A percentile compares a stretch with the other conserved stretches of the same genome.
Conservation (phyloP, 1,140 invertebrate species). For the Panonychus citri region DNA sequence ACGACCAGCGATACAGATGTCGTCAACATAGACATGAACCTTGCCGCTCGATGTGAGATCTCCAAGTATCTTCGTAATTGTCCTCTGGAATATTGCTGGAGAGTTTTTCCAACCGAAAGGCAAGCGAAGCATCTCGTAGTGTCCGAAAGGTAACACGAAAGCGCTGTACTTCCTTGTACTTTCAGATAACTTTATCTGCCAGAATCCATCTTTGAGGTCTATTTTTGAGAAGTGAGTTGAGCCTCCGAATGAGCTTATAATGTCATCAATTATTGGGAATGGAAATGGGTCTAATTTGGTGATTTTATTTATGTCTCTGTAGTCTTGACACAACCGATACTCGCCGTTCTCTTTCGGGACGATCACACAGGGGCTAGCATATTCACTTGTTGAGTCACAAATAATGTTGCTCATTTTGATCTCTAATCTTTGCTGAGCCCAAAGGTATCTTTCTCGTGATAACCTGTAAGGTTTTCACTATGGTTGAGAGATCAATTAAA, state of each 20-base stretch:
- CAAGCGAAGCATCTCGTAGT: neutral
- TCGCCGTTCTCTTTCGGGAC: neutral
- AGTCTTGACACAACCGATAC: neutral
- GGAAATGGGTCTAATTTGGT: constrained; percentile 1
- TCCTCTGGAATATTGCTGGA: neutral
- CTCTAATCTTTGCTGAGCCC: neutral
- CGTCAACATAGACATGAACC: neutral
- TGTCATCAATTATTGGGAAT: constrained; percentile 2
- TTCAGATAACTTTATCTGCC: neutral
- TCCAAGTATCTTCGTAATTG: neutral
- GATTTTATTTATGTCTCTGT: neutral
- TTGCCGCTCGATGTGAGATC: neutral
- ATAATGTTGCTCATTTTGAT: neutral
- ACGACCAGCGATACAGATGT: neutral
- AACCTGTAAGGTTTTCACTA: neutral
- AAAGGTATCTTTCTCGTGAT: neutral
- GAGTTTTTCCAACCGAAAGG: neutral
- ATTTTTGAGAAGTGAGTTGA: neutral
- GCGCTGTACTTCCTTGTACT: neutral
- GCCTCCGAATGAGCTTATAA: neutral
- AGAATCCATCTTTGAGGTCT: neutral
- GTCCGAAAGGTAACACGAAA: neutral
- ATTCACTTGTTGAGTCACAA: neutral
- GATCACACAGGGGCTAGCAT: neutral
- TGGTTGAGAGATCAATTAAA: no score